Conservation (phyloP, 2,113 vertebrate genomes). For the Labeo rohita region DNA sequence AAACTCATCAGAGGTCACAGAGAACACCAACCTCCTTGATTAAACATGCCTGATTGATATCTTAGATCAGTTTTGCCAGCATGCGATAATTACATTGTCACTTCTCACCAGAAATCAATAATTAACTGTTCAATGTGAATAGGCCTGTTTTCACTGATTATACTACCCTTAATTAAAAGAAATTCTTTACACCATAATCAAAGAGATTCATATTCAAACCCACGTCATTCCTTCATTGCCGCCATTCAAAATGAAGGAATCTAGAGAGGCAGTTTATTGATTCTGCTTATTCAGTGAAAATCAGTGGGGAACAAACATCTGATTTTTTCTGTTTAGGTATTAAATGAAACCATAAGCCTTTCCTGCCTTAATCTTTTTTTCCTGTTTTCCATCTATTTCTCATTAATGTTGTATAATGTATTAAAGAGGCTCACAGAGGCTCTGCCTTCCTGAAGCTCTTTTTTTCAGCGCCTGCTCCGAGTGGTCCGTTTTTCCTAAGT, state of each 20-base stretch:
- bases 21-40: background rate
- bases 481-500: conserved; percentile 70
- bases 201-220: conserved; percentile 26
- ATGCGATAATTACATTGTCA: conserved; percentile 37
- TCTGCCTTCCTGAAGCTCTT: conserved; percentile 61
- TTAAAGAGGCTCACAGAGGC: conserved; percentile 60
- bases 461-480: conserved; percentile 69
- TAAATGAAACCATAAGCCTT: conserved; percentile 60
- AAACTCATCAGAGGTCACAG: background rate
- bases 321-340: conserved; percentile 62
- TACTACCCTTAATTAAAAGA: conserved; percentile 38
- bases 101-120: conserved; percentile 37
- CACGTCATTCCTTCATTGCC: background rate
- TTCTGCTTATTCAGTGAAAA: conserved; percentile 55
- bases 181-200: conserved; percentile 19
- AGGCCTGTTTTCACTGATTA: conserved; percentile 16
- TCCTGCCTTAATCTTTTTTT: conserved; percentile 51
- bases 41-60: conserved; percentile 30
- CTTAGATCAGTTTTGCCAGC: conserved; percentile 15
- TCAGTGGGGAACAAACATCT: conserved; percentile 43
- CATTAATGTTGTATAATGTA: conserved; percentile 72
- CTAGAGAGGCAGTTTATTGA: conserved; percentile 54
- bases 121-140: conserved; percentile 35
- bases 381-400: conserved; percentile 63
- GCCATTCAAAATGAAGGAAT: conserved; percentile 26